These are phyloP conservation scores for Drosophila hydei DNA, from an alignment of 1,140 invertebrate genomes.

Conservation along the genomic window DNA sequence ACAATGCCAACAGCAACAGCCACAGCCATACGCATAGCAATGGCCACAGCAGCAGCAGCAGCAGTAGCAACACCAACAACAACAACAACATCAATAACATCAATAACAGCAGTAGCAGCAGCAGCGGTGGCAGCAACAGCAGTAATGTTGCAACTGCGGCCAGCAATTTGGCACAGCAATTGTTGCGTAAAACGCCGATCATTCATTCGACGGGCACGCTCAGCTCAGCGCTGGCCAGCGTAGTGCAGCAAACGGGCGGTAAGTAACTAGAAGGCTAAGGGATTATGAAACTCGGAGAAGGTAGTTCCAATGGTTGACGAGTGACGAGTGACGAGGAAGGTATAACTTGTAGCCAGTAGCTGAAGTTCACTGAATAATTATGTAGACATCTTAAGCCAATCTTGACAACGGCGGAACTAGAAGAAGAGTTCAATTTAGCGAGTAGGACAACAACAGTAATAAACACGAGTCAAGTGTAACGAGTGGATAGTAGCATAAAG, in stretches of 20 bases:
- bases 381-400: neutral
- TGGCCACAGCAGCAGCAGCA: constrained; percentile 33
- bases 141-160: constrained; percentile 8
- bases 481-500: neutral
- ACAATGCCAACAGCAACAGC: constrained; percentile 46
- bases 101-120: neutral
- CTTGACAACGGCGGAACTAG: too few relatives aligned
- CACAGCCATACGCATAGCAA: constrained; percentile 10
- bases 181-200: constrained; percentile 78
- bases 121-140: constrained; percentile 29
- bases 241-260: constrained; percentile 70
- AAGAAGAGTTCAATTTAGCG: too few relatives aligned
- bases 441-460: too few relatives aligned
- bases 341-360: neutral
- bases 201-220: constrained; percentile 74
- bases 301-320: too few relatives aligned
- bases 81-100: constrained; percentile 24
- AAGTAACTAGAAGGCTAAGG: neutral
- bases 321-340: neutral
- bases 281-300: too few relatives aligned
- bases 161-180: constrained; percentile 60
- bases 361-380: neutral
- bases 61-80: constrained; percentile 6
- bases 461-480: neutral
- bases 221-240: constrained; percentile 64